phyloP scores from a whole-genome alignment of 2,113 vertebrate species.

The Plecotus auritus region DNA sequence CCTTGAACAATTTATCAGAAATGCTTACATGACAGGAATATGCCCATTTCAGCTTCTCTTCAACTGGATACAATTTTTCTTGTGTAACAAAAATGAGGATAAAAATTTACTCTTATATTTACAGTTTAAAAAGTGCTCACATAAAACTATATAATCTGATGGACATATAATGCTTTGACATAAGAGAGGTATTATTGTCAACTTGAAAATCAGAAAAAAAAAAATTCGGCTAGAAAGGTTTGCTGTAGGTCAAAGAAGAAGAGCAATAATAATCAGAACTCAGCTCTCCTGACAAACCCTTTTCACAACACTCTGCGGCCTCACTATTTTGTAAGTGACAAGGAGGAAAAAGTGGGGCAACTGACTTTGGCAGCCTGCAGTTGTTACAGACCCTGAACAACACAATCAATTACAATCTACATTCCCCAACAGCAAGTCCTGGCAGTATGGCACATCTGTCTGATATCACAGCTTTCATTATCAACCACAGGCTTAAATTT shows the following conservation, averaged over 20 bases:
- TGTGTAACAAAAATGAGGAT: not conserved
- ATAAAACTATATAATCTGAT: not conserved
- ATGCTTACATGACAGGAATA: not conserved
- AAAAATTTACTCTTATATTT: conserved; percentile 29
- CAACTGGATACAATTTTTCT: conserved; percentile 2
- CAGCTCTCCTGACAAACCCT: not conserved
- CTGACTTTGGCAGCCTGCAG: conserved; percentile 19
- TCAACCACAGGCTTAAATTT: conserved; percentile 34
- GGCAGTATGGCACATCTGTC: not conserved
- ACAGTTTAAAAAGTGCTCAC: conserved; percentile 5
- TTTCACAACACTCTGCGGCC: not conserved
- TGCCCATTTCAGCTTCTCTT: not conserved
- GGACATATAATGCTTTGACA: not conserved
- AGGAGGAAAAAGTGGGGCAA: not conserved
- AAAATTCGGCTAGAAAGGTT: not conserved
- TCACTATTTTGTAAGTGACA: conserved; percentile 18
- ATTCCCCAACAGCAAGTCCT: conserved; percentile 22
- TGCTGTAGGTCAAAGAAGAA: conserved; percentile 3
- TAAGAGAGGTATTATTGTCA: not conserved
- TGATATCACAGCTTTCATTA: conserved; percentile 25
- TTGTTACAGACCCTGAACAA: conserved; percentile 40
- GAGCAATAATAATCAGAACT: not conserved
- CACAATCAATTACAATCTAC: conserved; percentile 47
- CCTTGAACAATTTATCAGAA: conserved; percentile 25
- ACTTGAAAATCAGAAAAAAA: conserved; percentile 26